Conservation (phyloP, 2,113 vertebrate species). For the Zosterops borbonicus region DNA sequence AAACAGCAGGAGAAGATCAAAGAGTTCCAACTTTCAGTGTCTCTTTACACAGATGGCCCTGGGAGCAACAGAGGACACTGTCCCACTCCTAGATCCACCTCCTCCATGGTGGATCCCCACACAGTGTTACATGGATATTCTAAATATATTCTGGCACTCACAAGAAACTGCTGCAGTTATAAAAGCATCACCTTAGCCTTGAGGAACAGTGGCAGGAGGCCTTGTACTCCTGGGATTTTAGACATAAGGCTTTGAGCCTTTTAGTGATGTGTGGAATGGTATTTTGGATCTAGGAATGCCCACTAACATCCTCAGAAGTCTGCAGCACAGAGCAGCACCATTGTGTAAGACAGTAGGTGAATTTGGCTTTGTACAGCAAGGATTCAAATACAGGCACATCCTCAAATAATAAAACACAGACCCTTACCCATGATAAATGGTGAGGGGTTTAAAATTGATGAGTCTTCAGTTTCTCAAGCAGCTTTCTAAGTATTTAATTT, state of each 20-base stretch:
- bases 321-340: background rate
- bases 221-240: background rate
- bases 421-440: background rate
- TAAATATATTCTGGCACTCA: background rate
- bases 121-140: background rate
- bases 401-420: background rate
- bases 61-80: background rate
- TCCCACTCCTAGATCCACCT: background rate
- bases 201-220: background rate
- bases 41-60: background rate
- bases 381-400: background rate
- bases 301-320: background rate
- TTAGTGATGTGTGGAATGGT: background rate
- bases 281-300: background rate
- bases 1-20: background rate
- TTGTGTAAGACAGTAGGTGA: background rate
- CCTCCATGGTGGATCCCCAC: background rate
- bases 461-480: background rate
- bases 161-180: background rate
- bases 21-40: background rate
- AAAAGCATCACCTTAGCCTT: background rate
- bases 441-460: background rate
- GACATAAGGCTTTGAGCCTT: background rate
- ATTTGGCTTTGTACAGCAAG: background rate
- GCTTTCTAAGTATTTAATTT: background rate